These are phyloP conservation scores for Chydorus sphaericus DNA, from an alignment of 2,888 invertebrate genomes.

Conservation along the genomic window DNA sequence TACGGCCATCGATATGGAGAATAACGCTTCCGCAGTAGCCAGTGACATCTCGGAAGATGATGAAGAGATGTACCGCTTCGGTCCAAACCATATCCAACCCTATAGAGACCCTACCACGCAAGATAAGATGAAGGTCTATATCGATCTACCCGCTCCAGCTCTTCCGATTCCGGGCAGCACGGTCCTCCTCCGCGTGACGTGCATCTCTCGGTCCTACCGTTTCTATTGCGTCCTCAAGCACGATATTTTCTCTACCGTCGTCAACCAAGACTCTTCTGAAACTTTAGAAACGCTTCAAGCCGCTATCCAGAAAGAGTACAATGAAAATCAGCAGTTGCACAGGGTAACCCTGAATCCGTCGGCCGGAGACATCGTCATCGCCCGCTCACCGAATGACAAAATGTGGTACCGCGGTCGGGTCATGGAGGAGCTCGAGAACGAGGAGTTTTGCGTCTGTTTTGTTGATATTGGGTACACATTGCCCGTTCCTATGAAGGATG, in stretches of 20 bases:
- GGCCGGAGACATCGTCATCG: conserved; percentile 10
- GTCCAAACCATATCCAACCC: background rate
- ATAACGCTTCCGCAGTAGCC: background rate
- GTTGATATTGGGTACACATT: background rate
- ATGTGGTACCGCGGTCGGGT: conserved; percentile 7
- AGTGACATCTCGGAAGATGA: conserved; percentile 9
- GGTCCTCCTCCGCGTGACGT: background rate
- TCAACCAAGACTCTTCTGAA: background rate
- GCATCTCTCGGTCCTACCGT: background rate
- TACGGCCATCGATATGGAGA: background rate
- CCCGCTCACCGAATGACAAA: background rate
- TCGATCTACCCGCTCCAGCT: background rate
- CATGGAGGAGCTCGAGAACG: background rate
- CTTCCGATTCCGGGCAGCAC: background rate
- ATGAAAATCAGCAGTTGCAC: background rate
- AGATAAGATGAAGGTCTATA: conserved; percentile 1
- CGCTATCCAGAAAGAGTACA: conserved; percentile 8
- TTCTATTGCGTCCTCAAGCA: background rate
- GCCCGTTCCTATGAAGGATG: background rate
- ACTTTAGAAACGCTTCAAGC: background rate
- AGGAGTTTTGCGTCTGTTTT: background rate
- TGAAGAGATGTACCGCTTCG: background rate
- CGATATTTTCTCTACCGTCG: background rate
- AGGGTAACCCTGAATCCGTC: background rate
- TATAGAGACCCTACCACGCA: background rate